phyloP scores from a whole-genome alignment of 2,797 vertebrate genomes.

The Hemibagrus guttatus region DNA sequence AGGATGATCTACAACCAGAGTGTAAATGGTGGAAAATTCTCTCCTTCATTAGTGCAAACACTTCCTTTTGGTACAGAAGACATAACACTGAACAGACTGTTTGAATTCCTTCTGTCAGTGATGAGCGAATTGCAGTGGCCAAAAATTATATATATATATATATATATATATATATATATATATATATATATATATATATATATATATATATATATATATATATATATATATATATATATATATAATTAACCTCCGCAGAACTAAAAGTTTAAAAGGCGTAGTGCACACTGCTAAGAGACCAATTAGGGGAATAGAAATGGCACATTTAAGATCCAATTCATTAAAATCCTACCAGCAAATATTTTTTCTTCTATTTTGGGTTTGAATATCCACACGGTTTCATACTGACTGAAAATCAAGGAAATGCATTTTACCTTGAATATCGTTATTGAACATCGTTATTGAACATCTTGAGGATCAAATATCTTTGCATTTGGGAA shows the following conservation, averaged over 20 bases:
- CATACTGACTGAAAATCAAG: background rate
- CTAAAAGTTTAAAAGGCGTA: background rate
- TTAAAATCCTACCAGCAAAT: background rate
- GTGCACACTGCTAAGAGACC: conserved; percentile 5
- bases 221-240: background rate
- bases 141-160: background rate
- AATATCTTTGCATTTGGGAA: background rate
- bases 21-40: background rate
- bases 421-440: background rate
- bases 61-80: background rate
- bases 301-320: conserved; percentile 1
- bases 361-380: background rate
- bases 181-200: too few relatives aligned
- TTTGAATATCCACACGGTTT: background rate
- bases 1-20: background rate
- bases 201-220: too few relatives aligned
- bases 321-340: background rate
- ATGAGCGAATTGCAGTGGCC: background rate
- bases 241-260: background rate
- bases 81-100: background rate
- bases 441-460: background rate
- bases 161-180: too few relatives aligned
- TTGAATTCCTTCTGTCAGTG: background rate
- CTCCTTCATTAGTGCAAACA: background rate
- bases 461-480: background rate